Percentiles rank a stretch among this genome's conserved stretches.
These are phyloP conservation scores for Allophyes oxyacanthae DNA, from an alignment of 2,888 invertebrate species.

Conservation along the genomic window DNA sequence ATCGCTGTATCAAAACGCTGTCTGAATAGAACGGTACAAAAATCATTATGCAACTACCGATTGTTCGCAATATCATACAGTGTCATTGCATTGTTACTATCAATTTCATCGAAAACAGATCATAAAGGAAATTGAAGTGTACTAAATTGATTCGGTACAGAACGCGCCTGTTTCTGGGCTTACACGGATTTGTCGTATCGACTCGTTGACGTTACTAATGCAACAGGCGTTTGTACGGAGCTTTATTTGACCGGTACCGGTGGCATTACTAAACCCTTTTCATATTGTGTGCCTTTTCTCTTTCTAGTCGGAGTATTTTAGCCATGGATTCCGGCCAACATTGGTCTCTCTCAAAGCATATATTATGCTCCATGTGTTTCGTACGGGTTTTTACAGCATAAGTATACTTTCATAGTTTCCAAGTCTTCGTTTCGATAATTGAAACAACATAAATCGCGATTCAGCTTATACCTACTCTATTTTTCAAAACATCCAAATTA, in stretches of 20 bases:
- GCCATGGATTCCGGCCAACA: no score
- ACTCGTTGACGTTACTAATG: conserved; percentile 15
- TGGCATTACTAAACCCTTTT: not conserved
- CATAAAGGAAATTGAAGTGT: conserved; percentile 2
- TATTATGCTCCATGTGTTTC: no score
- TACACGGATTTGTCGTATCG: conserved; percentile 15
- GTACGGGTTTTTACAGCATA: no score
- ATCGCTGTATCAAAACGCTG: not conserved
- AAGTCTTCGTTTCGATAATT: no score
- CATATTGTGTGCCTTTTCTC: no score
- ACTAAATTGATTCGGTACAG: conserved; percentile 24
- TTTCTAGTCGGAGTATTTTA: no score
- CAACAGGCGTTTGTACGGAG: conserved; percentile 23
- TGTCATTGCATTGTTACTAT: conserved; percentile 14
- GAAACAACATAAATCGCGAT: no score
- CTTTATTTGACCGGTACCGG: conserved; percentile 5
- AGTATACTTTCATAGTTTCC: no score
- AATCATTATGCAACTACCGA: not conserved
- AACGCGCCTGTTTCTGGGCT: conserved; percentile 21
- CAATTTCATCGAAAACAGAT: conserved; percentile 1
- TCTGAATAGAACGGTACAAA: not conserved
- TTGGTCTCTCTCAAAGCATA: no score
- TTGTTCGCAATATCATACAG: not conserved
- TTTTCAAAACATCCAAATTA: no score
- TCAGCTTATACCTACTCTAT: no score